These are phyloP conservation scores for Sinelater perroti DNA, from an alignment of 2,888 invertebrate genomes.

Conservation along the genomic window DNA sequence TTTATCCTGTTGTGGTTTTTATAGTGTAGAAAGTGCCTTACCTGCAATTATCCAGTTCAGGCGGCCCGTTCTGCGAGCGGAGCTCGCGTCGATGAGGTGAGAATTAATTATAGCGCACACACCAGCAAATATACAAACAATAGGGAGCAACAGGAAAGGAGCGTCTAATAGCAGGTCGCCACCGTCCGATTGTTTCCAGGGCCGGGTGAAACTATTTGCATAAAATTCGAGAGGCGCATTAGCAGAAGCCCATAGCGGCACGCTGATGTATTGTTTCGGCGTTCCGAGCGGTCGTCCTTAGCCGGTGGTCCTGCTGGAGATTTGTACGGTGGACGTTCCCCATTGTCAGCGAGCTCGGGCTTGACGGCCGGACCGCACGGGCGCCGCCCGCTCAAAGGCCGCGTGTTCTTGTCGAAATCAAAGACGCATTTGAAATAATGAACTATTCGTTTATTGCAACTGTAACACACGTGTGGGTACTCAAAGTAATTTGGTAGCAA, in stretches of 20 bases:
- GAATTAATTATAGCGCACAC: no score
- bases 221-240: conserved; percentile 18
- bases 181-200: no score
- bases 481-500: conserved; percentile 37
- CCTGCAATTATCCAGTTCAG: no score
- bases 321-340: conserved; percentile 52
- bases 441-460: conserved; percentile 62
- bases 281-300: conserved; percentile 53
- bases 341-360: conserved; percentile 55
- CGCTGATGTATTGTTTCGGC: conserved; percentile 50
- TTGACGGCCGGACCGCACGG: conserved; percentile 53
- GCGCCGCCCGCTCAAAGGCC: background rate
- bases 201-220: conserved; percentile 11
- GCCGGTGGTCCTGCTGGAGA: conserved; percentile 56
- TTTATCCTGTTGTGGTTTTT: no score
- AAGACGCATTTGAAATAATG: conserved; percentile 54
- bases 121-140: no score
- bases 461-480: conserved; percentile 57
- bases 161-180: no score
- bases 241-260: conserved; percentile 20
- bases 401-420: conserved; percentile 7
- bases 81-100: no score
- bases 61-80: no score
- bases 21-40: no score
- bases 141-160: no score